Percentiles rank a stretch among this genome's conserved stretches.
Evolutionary conservation across 2,113 vertebrate genomes (phyloP).

Genomic region (Microtus ochrogaster): DNA sequence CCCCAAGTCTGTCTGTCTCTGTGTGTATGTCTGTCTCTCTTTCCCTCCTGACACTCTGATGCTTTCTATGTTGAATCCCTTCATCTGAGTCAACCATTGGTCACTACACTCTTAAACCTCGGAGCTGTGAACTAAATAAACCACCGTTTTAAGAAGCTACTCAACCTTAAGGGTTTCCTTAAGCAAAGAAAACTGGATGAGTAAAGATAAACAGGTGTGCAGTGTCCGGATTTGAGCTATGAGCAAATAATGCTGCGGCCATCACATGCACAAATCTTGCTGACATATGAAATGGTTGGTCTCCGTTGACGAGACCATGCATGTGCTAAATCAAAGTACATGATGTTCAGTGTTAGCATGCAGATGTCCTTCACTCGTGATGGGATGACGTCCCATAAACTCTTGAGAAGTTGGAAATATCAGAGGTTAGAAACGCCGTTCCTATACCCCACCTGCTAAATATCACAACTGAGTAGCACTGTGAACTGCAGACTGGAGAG

Average conservation of each 20-base stretch:
- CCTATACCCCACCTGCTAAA: not conserved
- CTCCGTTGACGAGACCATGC: not conserved
- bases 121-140: not conserved
- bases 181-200: not conserved
- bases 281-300: not conserved
- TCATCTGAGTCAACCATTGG: not conserved
- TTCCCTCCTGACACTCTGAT: not conserved
- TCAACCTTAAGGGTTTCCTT: not conserved
- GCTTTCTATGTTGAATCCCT: not conserved
- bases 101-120: not conserved
- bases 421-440: not conserved
- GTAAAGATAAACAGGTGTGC: not conserved
- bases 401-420: not conserved
- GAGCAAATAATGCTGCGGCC: not conserved
- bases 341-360: not conserved
- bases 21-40: not conserved
- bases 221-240: not conserved
- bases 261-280: not conserved
- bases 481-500: not conserved
- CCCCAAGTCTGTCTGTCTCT: not conserved
- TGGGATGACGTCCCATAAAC: not conserved
- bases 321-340: not conserved
- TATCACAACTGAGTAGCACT: not conserved
- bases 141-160: not conserved
- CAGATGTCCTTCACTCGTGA: not conserved